Conservation (phyloP, 2,113 vertebrate species). For the Columba janthina region DNA sequence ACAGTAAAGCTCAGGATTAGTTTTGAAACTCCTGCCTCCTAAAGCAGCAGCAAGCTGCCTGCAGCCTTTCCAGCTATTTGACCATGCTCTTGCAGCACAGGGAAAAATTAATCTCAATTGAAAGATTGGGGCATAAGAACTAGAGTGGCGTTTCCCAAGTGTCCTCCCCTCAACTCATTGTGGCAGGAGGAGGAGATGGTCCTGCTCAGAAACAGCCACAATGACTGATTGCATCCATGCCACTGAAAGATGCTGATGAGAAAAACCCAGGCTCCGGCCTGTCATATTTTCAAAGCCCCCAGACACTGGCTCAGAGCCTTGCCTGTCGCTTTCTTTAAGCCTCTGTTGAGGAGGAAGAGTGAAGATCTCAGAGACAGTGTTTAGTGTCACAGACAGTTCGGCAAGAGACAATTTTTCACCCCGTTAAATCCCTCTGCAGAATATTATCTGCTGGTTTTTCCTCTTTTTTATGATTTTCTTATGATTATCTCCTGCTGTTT, state of each 20-base stretch:
- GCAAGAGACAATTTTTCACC: slow-evolving; percentile 56
- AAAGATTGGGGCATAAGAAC: neutral
- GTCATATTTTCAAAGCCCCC: slow-evolving; percentile 65
- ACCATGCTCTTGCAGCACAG: neutral
- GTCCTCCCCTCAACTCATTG: neutral
- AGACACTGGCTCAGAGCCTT: slow-evolving; percentile 38
- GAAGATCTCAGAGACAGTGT: slow-evolving; percentile 56
- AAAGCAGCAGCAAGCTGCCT: neutral
- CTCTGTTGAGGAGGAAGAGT: slow-evolving; percentile 63
- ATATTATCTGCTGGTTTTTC: slow-evolving; percentile 64
- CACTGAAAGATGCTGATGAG: slow-evolving; percentile 61
- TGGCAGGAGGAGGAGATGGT: slow-evolving; percentile 10
- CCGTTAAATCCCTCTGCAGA: slow-evolving; percentile 64
- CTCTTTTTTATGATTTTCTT: slow-evolving; percentile 68
- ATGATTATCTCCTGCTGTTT: slow-evolving; percentile 69
- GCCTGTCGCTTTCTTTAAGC: slow-evolving; percentile 65
- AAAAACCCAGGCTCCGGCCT: slow-evolving; percentile 44
- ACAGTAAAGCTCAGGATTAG: neutral
- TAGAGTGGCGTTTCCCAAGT: neutral
- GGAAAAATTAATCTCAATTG: neutral
- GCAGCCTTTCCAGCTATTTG: neutral
- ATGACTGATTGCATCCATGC: slow-evolving; percentile 61
- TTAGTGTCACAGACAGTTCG: slow-evolving; percentile 66
- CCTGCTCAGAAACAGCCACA: neutral
- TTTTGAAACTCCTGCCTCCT: neutral